Evolutionary conservation across 2,888 invertebrate species (phyloP).

Genomic region (Vanessa cardui): DNA sequence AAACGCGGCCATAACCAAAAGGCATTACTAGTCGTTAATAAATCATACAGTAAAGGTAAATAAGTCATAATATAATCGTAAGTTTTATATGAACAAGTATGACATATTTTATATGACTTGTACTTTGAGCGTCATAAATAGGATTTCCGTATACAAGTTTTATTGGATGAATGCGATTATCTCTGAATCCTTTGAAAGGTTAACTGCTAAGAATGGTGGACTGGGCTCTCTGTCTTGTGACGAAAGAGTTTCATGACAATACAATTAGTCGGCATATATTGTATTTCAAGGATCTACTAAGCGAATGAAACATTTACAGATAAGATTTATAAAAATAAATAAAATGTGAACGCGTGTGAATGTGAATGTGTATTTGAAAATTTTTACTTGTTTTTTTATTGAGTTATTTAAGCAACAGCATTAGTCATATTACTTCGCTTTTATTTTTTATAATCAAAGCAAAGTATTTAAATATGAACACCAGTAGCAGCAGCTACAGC

Average conservation of each 20-base stretch:
- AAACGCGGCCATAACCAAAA: too few species aligned
- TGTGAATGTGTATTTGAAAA: too few species aligned
- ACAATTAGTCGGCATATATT: neutral
- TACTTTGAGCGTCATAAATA: neutral
- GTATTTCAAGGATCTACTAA: too few species aligned
- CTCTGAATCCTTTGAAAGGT: conserved; percentile 30
- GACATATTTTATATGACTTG: neutral
- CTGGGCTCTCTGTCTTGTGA: conserved; percentile 6
- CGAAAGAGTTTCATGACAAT: neutral
- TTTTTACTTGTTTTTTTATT: too few species aligned
- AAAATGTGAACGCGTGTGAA: too few species aligned
- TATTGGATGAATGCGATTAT: conserved; percentile 28
- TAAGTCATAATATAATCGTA: neutral
- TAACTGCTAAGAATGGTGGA: conserved; percentile 10
- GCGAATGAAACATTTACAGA: too few species aligned
- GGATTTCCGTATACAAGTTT: conserved; percentile 27
- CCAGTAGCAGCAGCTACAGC: too few species aligned
- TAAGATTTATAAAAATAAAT: too few species aligned
- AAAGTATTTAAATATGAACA: too few species aligned
- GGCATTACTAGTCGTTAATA: neutral
- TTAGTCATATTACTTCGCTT: too few species aligned
- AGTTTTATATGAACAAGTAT: conserved; percentile 1
- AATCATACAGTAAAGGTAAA: conserved; percentile 1
- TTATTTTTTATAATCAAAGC: too few species aligned
- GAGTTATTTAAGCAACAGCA: too few species aligned